phyloP scores from a whole-genome alignment of 2,113 vertebrate species.

The Pampusana beccarii region DNA sequence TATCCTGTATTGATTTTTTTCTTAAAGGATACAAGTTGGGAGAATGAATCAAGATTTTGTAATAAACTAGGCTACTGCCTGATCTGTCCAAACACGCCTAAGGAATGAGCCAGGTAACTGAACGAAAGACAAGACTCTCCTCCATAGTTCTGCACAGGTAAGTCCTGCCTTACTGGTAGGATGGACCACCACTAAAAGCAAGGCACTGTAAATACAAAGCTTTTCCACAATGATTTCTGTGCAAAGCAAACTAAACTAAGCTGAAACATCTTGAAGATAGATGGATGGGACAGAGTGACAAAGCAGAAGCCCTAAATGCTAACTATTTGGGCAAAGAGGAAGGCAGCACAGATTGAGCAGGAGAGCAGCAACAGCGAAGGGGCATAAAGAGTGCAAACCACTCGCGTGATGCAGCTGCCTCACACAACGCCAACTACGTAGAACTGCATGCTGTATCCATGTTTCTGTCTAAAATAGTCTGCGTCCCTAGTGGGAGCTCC shows the following conservation, averaged over 20 bases:
- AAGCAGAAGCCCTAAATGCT: neutral
- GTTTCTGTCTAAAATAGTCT: neutral
- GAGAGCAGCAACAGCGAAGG: neutral
- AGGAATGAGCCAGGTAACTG: neutral
- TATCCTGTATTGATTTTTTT: neutral
- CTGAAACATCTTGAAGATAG: neutral
- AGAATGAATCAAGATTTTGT: neutral
- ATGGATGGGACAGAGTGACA: neutral
- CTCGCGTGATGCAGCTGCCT: neutral
- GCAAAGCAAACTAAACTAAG: neutral
- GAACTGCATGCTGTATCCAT: neutral
- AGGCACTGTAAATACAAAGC: neutral
- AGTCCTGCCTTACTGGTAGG: neutral
- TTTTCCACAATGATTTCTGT: neutral
- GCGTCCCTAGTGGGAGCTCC: too few species aligned
- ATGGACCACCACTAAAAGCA: neutral
- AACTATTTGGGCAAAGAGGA: neutral
- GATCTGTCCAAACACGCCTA: neutral
- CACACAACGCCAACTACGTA: neutral
- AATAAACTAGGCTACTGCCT: neutral
- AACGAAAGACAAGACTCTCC: neutral
- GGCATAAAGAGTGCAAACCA: neutral
- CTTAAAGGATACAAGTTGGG: neutral
- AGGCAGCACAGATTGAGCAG: neutral
- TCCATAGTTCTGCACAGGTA: neutral